phyloP scores from a whole-genome alignment of 2,113 vertebrate species.

The Salminus brasiliensis region DNA sequence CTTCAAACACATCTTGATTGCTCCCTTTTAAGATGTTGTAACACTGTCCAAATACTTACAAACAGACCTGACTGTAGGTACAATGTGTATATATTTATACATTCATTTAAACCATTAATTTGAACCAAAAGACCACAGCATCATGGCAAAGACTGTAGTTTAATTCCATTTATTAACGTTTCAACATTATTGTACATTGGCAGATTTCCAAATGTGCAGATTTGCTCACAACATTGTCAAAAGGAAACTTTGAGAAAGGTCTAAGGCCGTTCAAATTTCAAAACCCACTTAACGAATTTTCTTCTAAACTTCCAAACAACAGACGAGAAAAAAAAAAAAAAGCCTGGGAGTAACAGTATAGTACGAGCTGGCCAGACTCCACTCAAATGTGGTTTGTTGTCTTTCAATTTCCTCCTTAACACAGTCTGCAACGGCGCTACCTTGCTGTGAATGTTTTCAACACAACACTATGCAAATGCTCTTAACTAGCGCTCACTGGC shows the following conservation, averaged over 20 bases:
- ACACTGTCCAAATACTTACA: too few relatives aligned
- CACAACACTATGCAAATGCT: background rate
- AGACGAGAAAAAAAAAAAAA: background rate
- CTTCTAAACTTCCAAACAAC: background rate
- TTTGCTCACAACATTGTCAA: background rate
- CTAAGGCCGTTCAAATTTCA: background rate
- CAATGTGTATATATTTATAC: too few relatives aligned
- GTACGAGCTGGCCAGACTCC: background rate
- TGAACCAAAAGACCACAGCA: background rate
- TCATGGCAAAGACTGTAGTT: background rate
- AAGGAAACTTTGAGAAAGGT: background rate
- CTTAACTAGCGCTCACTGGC: background rate
- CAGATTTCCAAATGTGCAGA: background rate
- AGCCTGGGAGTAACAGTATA: background rate
- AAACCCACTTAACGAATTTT: background rate
- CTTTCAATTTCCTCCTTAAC: background rate
- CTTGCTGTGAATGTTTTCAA: background rate
- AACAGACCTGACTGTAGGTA: too few relatives aligned
- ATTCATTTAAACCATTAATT: too few relatives aligned
- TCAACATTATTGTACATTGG: slow-evolving; percentile 10
- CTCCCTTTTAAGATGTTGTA: too few relatives aligned
- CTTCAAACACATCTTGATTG: too few relatives aligned
- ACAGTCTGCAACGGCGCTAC: background rate
- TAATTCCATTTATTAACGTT: slow-evolving; percentile 14
- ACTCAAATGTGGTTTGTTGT: background rate